phyloP scores from a whole-genome alignment of 2,797 vertebrate species.

The Acomys russatus region DNA sequence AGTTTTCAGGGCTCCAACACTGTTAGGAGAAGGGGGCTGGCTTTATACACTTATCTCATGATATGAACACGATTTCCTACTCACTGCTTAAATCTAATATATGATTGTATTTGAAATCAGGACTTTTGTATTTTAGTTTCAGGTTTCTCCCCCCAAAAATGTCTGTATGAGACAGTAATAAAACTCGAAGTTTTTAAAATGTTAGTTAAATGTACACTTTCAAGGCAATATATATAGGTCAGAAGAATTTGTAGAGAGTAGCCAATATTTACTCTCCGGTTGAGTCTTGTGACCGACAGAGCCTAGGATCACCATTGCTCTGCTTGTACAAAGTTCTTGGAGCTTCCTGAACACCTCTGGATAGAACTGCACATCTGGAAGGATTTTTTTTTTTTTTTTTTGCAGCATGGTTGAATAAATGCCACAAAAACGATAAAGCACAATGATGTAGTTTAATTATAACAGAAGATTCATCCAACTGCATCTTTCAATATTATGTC shows the following conservation, averaged over 20 bases:
- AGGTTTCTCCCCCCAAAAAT: slow-evolving; percentile 24
- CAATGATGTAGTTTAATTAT: slow-evolving; percentile 54
- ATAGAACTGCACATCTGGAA: slow-evolving; percentile 27
- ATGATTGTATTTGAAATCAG: slow-evolving; percentile 39
- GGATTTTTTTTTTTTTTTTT: neutral
- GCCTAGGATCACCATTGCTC: slow-evolving; percentile 58
- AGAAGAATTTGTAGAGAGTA: slow-evolving; percentile 50
- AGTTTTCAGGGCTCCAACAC: slow-evolving; percentile 16
- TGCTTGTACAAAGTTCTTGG: slow-evolving; percentile 36
- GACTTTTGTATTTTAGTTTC: slow-evolving; percentile 34
- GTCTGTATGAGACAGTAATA: neutral
- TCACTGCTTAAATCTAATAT: slow-evolving; percentile 9
- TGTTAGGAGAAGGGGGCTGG: neutral
- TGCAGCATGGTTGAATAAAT: slow-evolving; percentile 50
- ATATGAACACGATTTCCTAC: slow-evolving; percentile 5
- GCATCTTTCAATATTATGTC: slow-evolving; percentile 71
- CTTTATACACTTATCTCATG: slow-evolving; percentile 36
- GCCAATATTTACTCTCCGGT: slow-evolving; percentile 35
- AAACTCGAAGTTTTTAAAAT: neutral
- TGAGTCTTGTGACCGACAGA: slow-evolving; percentile 55
- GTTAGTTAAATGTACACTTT: slow-evolving; percentile 48
- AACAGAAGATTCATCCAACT: slow-evolving; percentile 27
- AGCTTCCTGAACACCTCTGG: slow-evolving; percentile 55
- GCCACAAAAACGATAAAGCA: slow-evolving; percentile 56
- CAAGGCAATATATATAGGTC: neutral